A percentile compares a stretch with the other conserved stretches of the same genome.
phyloP scores from a whole-genome alignment of 2,888 invertebrate genomes.

The Dexiosoma caninum region DNA sequence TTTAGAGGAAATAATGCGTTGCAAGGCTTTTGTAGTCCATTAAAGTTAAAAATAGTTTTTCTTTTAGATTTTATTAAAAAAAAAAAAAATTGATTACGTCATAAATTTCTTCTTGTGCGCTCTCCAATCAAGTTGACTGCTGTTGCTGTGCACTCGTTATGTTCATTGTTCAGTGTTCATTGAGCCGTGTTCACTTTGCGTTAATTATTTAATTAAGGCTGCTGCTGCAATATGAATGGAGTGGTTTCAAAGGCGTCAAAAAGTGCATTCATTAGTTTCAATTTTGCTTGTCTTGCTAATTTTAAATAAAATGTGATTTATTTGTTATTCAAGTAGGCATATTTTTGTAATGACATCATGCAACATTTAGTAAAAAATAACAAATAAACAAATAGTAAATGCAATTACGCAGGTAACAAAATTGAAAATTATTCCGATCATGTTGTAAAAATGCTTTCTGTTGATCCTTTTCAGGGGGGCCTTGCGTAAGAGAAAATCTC shows the following conservation, averaged over 20 bases:
- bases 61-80: no score
- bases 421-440: not conserved
- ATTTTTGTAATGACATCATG: constrained; percentile 52
- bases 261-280: constrained; percentile 11
- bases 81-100: no score
- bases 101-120: no score
- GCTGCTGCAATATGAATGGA: constrained; percentile 23
- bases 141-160: not conserved
- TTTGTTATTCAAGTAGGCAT: constrained; percentile 4
- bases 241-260: not conserved
- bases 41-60: no score
- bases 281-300: not conserved
- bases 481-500: not conserved
- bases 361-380: not conserved
- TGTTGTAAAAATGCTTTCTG: not conserved
- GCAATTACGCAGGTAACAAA: not conserved
- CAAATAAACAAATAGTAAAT: not conserved
- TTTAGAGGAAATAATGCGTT: no score
- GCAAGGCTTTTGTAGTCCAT: no score
- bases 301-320: constrained; percentile 14
- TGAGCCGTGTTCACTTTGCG: not conserved
- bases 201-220: constrained; percentile 51
- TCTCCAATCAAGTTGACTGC: no score
- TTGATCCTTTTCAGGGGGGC: not conserved
- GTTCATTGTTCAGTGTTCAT: constrained; percentile 16